phyloP scores from a whole-genome alignment of 2,797 vertebrate species.

The Lepus oiostolus region DNA sequence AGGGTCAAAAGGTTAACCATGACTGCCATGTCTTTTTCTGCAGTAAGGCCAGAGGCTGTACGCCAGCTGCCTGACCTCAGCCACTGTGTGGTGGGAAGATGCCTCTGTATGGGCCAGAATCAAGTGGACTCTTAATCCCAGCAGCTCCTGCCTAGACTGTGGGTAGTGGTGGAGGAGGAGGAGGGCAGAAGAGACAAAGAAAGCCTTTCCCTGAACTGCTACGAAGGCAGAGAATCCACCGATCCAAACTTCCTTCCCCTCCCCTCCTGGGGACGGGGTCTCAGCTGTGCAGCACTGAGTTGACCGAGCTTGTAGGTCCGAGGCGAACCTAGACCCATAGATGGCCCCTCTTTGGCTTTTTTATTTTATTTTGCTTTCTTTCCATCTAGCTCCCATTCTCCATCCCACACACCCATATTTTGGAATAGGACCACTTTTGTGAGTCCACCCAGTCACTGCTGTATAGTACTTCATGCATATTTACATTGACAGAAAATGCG shows the following conservation, averaged over 20 bases:
- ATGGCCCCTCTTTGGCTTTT: not conserved
- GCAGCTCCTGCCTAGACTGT: not conserved
- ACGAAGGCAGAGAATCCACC: not conserved
- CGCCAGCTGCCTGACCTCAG: not conserved
- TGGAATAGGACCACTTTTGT: too few relatives aligned
- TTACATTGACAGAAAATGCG: not conserved
- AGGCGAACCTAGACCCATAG: not conserved
- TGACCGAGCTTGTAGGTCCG: not conserved
- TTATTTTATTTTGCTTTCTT: not conserved
- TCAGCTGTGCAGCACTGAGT: not conserved
- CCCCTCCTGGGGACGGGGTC: not conserved
- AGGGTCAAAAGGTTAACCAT: not conserved
- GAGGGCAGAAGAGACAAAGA: not conserved
- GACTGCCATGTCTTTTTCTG: not conserved
- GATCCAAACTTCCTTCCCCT: too few relatives aligned
- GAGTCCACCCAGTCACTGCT: not conserved
- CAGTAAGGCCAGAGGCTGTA: too few relatives aligned
- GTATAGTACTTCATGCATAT: accelerated
- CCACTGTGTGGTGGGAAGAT: not conserved
- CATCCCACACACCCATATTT: not conserved
- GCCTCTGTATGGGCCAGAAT: not conserved
- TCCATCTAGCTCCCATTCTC: not conserved
- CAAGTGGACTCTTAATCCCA: not conserved
- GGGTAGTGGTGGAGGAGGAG: too few relatives aligned
- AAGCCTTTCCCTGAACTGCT: not conserved